Percentiles rank a stretch among this genome's conserved stretches.
Evolutionary conservation across 2,888 invertebrate genomes (phyloP).

Genomic region (Ptychoptera contaminata): DNA sequence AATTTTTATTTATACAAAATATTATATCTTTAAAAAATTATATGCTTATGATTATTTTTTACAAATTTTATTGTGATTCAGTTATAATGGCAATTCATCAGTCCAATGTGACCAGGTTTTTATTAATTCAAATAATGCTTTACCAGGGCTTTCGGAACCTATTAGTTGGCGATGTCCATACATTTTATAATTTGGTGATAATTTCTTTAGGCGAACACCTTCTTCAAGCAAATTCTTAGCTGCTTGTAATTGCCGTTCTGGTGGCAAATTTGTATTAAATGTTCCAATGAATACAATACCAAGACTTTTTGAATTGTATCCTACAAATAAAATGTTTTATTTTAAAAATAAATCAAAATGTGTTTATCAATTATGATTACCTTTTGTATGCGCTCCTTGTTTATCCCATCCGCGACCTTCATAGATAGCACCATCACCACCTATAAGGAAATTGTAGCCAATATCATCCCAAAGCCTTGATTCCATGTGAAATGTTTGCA

Average conservation of each 20-base stretch:
- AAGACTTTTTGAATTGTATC: conserved; percentile 47
- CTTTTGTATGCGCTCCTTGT: conserved; percentile 51
- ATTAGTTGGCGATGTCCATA: conserved; percentile 52
- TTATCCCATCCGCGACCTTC: conserved; percentile 58
- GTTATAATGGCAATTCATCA: too few species aligned
- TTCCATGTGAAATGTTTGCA: conserved; percentile 54
- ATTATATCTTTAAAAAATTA: too few species aligned
- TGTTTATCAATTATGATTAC: conserved; percentile 6
- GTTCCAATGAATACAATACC: conserved; percentile 60
- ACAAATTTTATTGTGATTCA: too few species aligned
- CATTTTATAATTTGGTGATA: conserved; percentile 45
- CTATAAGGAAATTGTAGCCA: conserved; percentile 62
- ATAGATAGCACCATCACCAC: conserved; percentile 59
- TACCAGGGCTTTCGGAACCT: conserved; percentile 53
- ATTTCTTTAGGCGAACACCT: conserved; percentile 43
- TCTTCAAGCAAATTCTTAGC: conserved; percentile 41
- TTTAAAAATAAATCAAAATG: background rate
- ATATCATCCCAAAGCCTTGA: conserved; percentile 47
- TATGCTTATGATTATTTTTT: too few species aligned
- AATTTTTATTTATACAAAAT: too few species aligned
- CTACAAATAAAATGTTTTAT: conserved; percentile 15
- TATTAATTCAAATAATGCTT: conserved; percentile 42
- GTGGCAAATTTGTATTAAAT: conserved; percentile 38
- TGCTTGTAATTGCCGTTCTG: conserved; percentile 38
- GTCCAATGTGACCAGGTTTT: conserved; percentile 48